phyloP scores from a whole-genome alignment of 2,797 vertebrate genomes.

The Gadopsis bispinosus region DNA sequence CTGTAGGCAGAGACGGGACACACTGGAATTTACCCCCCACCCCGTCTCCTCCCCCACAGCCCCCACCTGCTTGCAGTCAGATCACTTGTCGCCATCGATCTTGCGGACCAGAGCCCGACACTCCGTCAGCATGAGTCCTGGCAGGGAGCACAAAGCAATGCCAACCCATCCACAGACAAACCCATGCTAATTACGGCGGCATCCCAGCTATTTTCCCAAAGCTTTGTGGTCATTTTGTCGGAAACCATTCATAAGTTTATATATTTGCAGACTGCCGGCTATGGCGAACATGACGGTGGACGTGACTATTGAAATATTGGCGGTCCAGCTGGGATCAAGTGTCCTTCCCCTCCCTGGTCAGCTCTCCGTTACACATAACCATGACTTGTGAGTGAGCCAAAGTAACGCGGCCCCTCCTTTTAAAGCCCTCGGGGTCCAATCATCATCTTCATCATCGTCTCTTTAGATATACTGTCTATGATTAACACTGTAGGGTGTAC shows the following conservation, averaged over 20 bases:
- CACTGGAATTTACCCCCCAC: constrained; percentile 68
- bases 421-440: constrained; percentile 51
- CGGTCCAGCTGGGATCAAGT: constrained; percentile 62
- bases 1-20: constrained; percentile 42
- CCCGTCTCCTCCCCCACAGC: constrained; percentile 11
- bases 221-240: constrained; percentile 52
- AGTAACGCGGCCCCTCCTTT: constrained; percentile 51
- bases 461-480: constrained; percentile 36
- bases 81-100: constrained; percentile 83
- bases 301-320: constrained; percentile 31
- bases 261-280: constrained; percentile 17
- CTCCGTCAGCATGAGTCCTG: constrained; percentile 48
- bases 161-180: constrained; percentile 57
- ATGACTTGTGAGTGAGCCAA: constrained; percentile 58
- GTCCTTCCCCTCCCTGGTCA: constrained; percentile 49
- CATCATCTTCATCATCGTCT: constrained; percentile 41
- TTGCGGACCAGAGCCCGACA: constrained; percentile 65
- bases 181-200: constrained; percentile 68
- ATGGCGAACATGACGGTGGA: constrained; percentile 14
- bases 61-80: constrained; percentile 51
- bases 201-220: constrained; percentile 66
- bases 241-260: constrained; percentile 63
- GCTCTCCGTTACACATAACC: constrained; percentile 69
- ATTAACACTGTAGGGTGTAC: constrained; percentile 51
- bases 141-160: constrained; percentile 53